Evolutionary conservation across 2,888 invertebrate genomes (phyloP).

Genomic region (Meteorus colon): DNA sequence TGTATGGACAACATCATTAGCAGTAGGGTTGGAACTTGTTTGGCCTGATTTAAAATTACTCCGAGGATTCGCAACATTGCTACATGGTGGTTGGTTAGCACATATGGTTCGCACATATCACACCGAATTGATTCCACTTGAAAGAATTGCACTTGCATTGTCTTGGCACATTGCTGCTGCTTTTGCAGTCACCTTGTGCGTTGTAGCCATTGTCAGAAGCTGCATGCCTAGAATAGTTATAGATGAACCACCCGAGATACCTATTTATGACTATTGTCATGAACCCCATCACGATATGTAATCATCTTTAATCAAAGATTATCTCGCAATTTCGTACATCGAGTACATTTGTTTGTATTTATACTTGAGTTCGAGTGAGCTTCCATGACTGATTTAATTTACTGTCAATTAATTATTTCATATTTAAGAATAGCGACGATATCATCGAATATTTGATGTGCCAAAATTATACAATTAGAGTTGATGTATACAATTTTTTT

Average conservation of each 20-base stretch:
- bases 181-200: conserved; percentile 62
- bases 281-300: conserved; percentile 53
- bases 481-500: neutral
- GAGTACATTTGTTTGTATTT: neutral
- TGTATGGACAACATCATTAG: conserved; percentile 63
- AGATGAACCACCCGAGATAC: conserved; percentile 63
- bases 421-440: neutral
- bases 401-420: neutral
- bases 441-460: conserved; percentile 17
- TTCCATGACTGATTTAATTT: conserved; percentile 36
- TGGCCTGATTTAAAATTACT: conserved; percentile 67
- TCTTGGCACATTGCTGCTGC: conserved; percentile 68
- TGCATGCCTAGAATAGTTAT: conserved; percentile 59
- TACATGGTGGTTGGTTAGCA: conserved; percentile 67
- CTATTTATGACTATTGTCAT: conserved; percentile 66
- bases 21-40: conserved; percentile 62
- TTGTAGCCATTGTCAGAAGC: conserved; percentile 62
- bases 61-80: conserved; percentile 60
- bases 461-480: conserved; percentile 9
- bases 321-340: neutral
- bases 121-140: conserved; percentile 40
- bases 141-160: conserved; percentile 59
- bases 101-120: conserved; percentile 63
- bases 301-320: conserved; percentile 11
- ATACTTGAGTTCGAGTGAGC: neutral